Evolutionary conservation across 2,797 vertebrate genomes (phyloP).

Genomic region (Chloroceryle amazona): DNA sequence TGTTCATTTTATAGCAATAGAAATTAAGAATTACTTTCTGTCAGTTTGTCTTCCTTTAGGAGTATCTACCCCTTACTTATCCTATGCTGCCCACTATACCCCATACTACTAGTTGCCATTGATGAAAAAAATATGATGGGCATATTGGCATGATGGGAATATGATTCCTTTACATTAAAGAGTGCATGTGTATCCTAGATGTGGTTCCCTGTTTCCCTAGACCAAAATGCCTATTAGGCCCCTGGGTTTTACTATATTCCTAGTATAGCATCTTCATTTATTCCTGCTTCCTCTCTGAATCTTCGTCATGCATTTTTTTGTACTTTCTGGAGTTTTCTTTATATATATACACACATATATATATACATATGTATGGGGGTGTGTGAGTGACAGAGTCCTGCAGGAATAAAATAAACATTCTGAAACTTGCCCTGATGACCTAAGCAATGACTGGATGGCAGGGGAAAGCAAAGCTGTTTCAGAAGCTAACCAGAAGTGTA

Average conservation of each 20-base stretch:
- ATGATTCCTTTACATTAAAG: neutral
- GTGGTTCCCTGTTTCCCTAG: neutral
- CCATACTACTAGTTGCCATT: neutral
- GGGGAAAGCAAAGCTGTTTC: neutral
- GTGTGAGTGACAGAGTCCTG: neutral
- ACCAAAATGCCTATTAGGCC: neutral
- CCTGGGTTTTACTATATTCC: neutral
- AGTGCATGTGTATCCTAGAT: neutral
- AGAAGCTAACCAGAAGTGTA: neutral
- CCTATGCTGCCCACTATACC: neutral
- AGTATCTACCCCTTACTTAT: neutral
- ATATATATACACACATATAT: fast-evolving
- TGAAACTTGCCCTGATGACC: neutral
- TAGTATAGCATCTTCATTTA: neutral
- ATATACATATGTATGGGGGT: fast-evolving
- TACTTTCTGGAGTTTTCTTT: neutral
- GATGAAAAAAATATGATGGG: neutral
- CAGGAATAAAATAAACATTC: neutral
- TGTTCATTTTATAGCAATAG: neutral
- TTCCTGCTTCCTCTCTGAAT: neutral
- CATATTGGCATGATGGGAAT: neutral
- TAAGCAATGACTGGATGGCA: neutral
- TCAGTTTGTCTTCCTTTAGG: neutral
- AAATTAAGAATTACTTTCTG: neutral
- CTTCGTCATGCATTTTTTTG: neutral